phyloP scores from a whole-genome alignment of 2,113 vertebrate genomes.

The Tragelaphus imberbis region DNA sequence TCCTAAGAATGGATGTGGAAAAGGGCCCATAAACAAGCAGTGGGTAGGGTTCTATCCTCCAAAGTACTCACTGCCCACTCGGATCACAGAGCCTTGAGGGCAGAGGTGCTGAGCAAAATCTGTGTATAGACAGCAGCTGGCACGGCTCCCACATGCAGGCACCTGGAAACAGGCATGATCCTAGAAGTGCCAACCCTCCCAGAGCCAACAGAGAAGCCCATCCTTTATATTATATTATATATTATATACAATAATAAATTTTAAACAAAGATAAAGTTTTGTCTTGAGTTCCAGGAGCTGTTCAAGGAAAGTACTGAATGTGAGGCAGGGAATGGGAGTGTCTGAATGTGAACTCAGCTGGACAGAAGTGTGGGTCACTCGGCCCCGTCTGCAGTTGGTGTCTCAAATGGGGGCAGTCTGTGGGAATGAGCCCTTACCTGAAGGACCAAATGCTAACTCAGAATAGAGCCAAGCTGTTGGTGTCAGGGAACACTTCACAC shows the following conservation, averaged over 20 bases:
- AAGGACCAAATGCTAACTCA: background rate
- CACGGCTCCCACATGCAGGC: background rate
- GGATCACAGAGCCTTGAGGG: too few species aligned
- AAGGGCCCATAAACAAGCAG: background rate
- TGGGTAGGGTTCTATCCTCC: background rate
- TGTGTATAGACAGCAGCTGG: background rate
- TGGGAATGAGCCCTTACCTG: background rate
- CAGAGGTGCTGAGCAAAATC: background rate
- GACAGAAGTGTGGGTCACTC: background rate
- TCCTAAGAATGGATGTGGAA: background rate
- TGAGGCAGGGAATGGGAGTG: background rate
- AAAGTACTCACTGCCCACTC: background rate
- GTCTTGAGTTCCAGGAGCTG: background rate
- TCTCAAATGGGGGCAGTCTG: background rate
- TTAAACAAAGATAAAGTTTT: background rate
- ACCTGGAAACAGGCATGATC: background rate
- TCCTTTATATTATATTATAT: background rate
- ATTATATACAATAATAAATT: background rate
- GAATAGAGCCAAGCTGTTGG: background rate
- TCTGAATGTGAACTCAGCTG: background rate
- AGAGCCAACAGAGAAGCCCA: background rate
- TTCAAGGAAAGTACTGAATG: background rate
- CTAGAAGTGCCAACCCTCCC: fast-evolving
- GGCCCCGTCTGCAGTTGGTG: background rate
- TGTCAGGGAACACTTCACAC: background rate